Percentiles rank a stretch among this genome's conserved stretches.
Evolutionary conservation across 2,797 vertebrate species (phyloP).

Genomic region (Paguma larvata): DNA sequence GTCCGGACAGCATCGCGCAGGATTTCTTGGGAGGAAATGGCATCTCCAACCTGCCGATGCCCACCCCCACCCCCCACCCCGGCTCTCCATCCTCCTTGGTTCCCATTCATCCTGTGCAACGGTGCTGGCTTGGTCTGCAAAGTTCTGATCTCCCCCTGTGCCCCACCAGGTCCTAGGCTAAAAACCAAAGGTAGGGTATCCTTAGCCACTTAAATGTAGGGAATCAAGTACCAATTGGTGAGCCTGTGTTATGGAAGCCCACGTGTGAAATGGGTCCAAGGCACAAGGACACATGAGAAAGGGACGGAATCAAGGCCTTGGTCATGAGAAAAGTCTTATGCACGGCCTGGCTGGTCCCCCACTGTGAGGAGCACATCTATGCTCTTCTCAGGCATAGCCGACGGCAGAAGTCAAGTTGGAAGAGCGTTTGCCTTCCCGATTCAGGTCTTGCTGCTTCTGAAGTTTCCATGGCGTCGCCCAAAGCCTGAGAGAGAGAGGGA

Average conservation of each 20-base stretch:
- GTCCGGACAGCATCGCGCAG: fast-evolving
- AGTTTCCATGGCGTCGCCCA: slow-evolving; percentile 90
- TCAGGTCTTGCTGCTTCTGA: slow-evolving; percentile 87
- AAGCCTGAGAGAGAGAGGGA: slow-evolving; percentile 83
- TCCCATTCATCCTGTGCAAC: background rate
- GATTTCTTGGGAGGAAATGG: fast-evolving
- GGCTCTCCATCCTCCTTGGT: background rate
- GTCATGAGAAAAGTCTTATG: background rate
- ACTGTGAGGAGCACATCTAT: background rate
- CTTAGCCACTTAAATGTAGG: background rate
- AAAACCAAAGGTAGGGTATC: background rate
- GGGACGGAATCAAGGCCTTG: background rate
- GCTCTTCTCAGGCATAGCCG: background rate
- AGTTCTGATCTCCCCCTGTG: slow-evolving; percentile 84
- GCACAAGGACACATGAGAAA: fast-evolving
- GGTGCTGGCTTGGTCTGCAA: slow-evolving; percentile 73
- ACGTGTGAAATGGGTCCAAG: background rate
- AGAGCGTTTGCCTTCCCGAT: background rate
- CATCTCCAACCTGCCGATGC: background rate
- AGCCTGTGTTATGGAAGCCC: background rate
- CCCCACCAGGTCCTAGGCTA: slow-evolving; percentile 87
- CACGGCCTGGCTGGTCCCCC: background rate
- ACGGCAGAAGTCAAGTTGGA: background rate
- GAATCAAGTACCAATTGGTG: background rate
- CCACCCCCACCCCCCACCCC: background rate